phyloP scores from a whole-genome alignment of 1,140 invertebrate genomes.

The Globodera ellingtonae region DNA sequence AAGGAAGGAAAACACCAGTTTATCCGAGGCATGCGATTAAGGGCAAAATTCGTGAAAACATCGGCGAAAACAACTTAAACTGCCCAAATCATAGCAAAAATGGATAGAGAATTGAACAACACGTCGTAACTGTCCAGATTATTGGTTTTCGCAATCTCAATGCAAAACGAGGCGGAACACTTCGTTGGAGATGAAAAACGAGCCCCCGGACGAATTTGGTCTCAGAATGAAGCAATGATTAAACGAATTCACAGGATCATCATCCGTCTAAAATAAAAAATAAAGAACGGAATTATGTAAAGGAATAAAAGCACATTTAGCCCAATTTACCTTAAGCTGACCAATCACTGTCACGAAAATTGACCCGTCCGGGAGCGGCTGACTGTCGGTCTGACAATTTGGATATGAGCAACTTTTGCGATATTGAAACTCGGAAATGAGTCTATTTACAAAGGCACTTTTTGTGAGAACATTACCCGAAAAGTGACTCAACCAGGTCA shows the following conservation, averaged over 20 bases:
- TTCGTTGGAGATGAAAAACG: conserved; percentile 63
- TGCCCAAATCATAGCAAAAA: conserved; percentile 12
- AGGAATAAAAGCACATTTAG: conserved; percentile 14
- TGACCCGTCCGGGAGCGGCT: conserved; percentile 62
- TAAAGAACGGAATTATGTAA: conserved; percentile 23
- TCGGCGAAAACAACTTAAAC: neutral
- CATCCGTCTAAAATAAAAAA: conserved; percentile 59
- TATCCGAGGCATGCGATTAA: conserved; percentile 4
- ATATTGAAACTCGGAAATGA: too few relatives aligned
- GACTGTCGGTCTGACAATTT: conserved; percentile 49
- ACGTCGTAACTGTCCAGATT: conserved; percentile 33
- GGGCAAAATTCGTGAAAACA: neutral
- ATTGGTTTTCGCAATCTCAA: neutral
- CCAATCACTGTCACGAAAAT: conserved; percentile 62
- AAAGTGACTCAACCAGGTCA: too few relatives aligned
- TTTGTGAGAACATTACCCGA: too few relatives aligned
- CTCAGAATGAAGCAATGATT: conserved; percentile 61
- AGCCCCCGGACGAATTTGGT: conserved; percentile 53
- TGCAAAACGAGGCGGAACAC: conserved; percentile 65
- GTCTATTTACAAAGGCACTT: too few relatives aligned
- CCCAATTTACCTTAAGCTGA: conserved; percentile 58
- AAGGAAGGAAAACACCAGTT: conserved; percentile 8
- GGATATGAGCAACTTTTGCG: neutral
- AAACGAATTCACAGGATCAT: conserved; percentile 63
- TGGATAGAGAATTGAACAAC: conserved; percentile 4